Evolutionary conservation across 1,140 invertebrate species (phyloP).

Genomic region (Drepana arcuata): DNA sequence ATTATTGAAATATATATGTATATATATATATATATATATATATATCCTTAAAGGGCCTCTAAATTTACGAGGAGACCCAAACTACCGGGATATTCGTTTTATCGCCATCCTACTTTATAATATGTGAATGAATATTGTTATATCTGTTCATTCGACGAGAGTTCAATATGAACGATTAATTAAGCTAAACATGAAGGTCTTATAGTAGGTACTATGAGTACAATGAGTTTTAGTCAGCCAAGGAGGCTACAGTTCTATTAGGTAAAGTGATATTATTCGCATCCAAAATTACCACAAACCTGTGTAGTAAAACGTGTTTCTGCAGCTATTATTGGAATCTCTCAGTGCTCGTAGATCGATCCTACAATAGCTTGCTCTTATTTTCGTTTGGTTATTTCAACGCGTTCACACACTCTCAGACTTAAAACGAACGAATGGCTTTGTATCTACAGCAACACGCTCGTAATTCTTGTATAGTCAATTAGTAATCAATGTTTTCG

Average conservation of each 20-base stretch:
- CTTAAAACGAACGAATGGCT: neutral
- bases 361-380: conserved; percentile 13
- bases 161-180: too few relatives aligned
- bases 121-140: too few relatives aligned
- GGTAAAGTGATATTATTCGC: conserved; percentile 1
- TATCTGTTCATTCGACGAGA: too few relatives aligned
- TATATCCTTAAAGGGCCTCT: too few relatives aligned
- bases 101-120: too few relatives aligned
- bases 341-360: conserved; percentile 11
- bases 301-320: conserved; percentile 14
- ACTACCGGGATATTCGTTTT: too few relatives aligned
- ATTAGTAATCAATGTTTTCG: too few relatives aligned
- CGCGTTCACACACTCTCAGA: conserved; percentile 4
- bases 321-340: conserved; percentile 31
- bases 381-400: conserved; percentile 12
- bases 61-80: too few relatives aligned
- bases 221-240: neutral
- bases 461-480: too few relatives aligned
- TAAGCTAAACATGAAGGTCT: neutral
- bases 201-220: neutral
- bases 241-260: neutral
- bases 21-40: too few relatives aligned
- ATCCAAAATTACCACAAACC: conserved; percentile 12
- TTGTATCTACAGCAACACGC: too few relatives aligned
- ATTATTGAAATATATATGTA: too few relatives aligned